phyloP scores from a whole-genome alignment of 2,113 vertebrate genomes.

The Brienomyrus longianalis region DNA sequence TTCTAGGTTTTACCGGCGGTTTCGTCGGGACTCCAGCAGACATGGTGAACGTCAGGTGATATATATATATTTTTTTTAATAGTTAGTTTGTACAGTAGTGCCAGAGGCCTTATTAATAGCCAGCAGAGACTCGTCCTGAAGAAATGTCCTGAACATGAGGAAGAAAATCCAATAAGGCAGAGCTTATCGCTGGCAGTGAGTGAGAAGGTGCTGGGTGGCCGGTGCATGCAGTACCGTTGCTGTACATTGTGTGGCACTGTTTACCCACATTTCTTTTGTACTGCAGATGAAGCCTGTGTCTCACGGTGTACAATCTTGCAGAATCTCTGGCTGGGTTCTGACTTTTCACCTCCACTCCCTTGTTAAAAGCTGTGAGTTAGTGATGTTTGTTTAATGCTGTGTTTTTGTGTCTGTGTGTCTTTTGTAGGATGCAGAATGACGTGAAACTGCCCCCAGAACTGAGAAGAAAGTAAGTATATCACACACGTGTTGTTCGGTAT shows the following conservation, averaged over 20 bases:
- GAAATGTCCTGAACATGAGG: neutral
- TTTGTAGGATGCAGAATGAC: conserved; percentile 91
- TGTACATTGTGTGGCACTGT: neutral
- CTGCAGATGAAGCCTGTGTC: neutral
- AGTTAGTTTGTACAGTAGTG: neutral
- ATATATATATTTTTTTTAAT: neutral
- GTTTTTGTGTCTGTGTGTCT: neutral
- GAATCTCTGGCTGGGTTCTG: neutral
- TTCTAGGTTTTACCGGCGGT: conserved; percentile 82
- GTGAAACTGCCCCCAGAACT: conserved; percentile 73
- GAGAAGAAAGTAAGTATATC: conserved; percentile 80
- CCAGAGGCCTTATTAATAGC: neutral
- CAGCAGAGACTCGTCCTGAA: neutral
- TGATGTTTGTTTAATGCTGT: neutral
- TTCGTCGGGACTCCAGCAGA: conserved; percentile 90
- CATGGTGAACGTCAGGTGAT: conserved; percentile 92
- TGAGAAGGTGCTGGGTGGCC: neutral
- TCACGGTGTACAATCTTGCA: neutral
- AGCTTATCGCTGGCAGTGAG: no score
- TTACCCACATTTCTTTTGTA: neutral
- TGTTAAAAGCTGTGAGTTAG: neutral
- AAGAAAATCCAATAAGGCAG: neutral
- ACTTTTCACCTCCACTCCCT: neutral
- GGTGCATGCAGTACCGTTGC: neutral
- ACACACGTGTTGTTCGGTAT: neutral